A percentile compares a stretch with the other conserved stretches of the same genome.
Evolutionary conservation across 2,113 vertebrate genomes (phyloP).

Genomic region (Sphaerodactylus townsendi): DNA sequence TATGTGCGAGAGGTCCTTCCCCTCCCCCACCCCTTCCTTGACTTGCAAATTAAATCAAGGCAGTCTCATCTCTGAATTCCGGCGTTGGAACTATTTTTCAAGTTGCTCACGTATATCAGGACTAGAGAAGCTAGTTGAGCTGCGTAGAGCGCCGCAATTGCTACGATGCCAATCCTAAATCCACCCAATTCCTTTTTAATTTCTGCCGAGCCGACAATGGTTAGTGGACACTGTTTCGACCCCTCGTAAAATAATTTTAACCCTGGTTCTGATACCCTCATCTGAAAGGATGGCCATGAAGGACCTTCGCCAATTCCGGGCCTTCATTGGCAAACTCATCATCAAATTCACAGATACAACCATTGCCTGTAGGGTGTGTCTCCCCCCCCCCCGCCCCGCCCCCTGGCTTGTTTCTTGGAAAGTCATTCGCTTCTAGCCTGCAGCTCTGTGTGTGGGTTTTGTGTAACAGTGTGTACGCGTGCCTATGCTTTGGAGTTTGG

Average conservation of each 20-base stretch:
- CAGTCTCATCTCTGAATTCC: not conserved
- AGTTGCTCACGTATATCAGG: conserved; percentile 22
- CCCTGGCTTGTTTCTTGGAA: conserved; percentile 84
- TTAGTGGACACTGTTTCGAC: not conserved
- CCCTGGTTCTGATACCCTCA: conserved; percentile 42
- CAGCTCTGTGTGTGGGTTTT: conserved; percentile 61
- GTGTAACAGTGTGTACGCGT: conserved; percentile 64
- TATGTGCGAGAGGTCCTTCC: too few species aligned
- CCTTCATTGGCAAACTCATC: conserved; percentile 58
- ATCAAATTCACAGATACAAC: conserved; percentile 57
- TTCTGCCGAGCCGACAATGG: not conserved
- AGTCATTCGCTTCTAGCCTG: conserved; percentile 81
- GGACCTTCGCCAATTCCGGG: conserved; percentile 31
- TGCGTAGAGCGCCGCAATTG: not conserved
- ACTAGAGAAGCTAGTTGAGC: not conserved
- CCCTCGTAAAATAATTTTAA: not conserved
- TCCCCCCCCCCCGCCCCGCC: not conserved
- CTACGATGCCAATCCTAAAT: not conserved
- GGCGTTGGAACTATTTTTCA: conserved; percentile 1
- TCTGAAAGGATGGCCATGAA: conserved; percentile 25
- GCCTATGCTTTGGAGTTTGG: conserved; percentile 60
- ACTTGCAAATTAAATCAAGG: not conserved
- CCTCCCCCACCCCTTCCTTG: not conserved
- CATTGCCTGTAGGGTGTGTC: conserved; percentile 42
- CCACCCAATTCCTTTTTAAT: conserved; percentile 22